Percentiles rank a stretch among this genome's conserved stretches.
These are phyloP conservation scores for Microcebus griseorufus DNA, from an alignment of 2,113 vertebrate genomes.

Conservation along the genomic window DNA sequence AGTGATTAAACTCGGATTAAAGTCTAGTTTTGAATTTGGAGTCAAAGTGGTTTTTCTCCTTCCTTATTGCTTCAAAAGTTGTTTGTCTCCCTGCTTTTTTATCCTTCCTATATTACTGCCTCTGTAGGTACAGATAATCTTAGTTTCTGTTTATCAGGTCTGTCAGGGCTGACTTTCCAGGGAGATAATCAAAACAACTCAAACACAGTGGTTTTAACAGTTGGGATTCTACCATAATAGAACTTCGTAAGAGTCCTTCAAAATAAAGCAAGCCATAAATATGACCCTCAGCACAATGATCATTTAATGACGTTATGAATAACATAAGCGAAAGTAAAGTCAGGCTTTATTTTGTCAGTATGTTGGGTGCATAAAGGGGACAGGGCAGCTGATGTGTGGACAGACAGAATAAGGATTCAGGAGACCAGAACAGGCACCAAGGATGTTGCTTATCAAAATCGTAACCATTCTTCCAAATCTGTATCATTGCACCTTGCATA, in stretches of 20 bases:
- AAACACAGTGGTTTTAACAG: neutral
- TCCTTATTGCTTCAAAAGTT: neutral
- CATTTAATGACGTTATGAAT: neutral
- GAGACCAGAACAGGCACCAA: accelerated
- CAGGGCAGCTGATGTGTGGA: neutral
- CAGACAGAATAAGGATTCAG: neutral
- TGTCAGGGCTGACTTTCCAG: neutral
- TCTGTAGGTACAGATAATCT: neutral
- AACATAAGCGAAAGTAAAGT: neutral
- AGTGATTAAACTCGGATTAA: conserved; percentile 42
- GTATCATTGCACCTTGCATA: accelerated
- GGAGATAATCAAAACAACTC: neutral
- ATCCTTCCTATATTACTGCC: neutral
- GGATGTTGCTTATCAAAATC: accelerated
- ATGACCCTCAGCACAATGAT: neutral
- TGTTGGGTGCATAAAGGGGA: neutral
- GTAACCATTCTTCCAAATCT: accelerated
- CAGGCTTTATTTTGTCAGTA: neutral
- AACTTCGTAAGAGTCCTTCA: neutral
- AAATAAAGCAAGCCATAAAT: neutral
- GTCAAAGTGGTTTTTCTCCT: conserved; percentile 37
- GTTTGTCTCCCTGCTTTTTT: neutral
- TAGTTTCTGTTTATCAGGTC: neutral
- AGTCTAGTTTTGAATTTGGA: conserved; percentile 42
- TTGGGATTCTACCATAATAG: neutral